Evolutionary conservation across 2,113 vertebrate species (phyloP).

Genomic region (Corvus cornix): DNA sequence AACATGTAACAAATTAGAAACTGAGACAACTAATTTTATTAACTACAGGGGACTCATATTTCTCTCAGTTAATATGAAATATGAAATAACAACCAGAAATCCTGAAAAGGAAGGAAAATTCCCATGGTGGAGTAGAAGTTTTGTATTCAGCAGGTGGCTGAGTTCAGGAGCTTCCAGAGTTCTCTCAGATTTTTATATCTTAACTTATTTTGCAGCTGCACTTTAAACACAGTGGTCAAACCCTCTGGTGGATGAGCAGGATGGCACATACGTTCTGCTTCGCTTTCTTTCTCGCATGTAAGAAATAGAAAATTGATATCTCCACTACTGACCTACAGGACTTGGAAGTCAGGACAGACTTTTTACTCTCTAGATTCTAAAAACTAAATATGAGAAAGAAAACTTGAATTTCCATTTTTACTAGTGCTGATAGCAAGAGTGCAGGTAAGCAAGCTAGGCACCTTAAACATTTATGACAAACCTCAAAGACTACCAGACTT

Average conservation of each 20-base stretch:
- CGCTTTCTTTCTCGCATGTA: neutral
- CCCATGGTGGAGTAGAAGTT: neutral
- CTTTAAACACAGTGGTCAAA: neutral
- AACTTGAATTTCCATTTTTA: neutral
- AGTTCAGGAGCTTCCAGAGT: neutral
- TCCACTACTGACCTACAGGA: neutral
- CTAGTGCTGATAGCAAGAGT: neutral
- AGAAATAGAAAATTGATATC: neutral
- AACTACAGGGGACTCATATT: neutral
- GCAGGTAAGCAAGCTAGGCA: neutral
- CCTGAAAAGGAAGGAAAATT: neutral
- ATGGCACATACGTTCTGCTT: fast-evolving
- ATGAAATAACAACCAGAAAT: neutral
- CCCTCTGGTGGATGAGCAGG: neutral
- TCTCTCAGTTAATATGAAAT: neutral
- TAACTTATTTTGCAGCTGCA: neutral
- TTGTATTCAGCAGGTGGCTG: neutral
- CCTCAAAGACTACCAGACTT: neutral
- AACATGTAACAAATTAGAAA: neutral
- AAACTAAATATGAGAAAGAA: neutral
- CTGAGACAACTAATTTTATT: neutral
- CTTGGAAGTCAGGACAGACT: neutral
- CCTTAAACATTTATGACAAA: neutral
- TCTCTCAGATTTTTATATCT: neutral
- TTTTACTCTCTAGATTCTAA: neutral